Percentiles rank a stretch among this genome's conserved stretches.
These are phyloP conservation scores for Riparia riparia DNA, from an alignment of 2,113 vertebrate species.

Conservation along the genomic window DNA sequence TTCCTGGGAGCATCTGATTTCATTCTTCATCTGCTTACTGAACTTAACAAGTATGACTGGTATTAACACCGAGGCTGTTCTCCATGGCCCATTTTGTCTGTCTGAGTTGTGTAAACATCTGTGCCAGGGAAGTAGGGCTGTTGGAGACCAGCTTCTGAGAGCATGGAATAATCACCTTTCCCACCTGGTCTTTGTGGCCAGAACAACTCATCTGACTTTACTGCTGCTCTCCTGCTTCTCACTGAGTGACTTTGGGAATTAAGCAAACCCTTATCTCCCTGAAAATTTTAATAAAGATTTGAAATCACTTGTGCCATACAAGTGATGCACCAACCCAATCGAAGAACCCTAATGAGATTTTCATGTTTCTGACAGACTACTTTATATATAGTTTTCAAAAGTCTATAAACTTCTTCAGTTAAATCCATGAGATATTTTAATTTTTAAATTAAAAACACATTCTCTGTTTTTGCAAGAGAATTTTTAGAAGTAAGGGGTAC, in stretches of 20 bases:
- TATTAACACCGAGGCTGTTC: not conserved
- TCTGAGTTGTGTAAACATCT: not conserved
- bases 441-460: not conserved
- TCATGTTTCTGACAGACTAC: not conserved
- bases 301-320: not conserved
- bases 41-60: accelerated
- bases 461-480: not conserved
- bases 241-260: not conserved
- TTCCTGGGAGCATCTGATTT: not conserved
- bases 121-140: not conserved
- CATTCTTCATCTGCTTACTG: not conserved
- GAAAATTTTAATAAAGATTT: not conserved
- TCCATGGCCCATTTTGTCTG: not conserved
- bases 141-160: not conserved
- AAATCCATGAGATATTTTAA: not conserved
- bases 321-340: not conserved
- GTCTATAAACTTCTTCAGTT: not conserved
- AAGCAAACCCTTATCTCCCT: not conserved
- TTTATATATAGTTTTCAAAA: not conserved
- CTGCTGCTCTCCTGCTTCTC: not conserved
- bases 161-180: not conserved
- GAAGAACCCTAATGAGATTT: not conserved
- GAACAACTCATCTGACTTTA: not conserved
- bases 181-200: not conserved
- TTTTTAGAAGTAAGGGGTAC: not conserved